These are phyloP conservation scores for Mola mola DNA, from an alignment of 2,113 vertebrate species.

Conservation along the genomic window DNA sequence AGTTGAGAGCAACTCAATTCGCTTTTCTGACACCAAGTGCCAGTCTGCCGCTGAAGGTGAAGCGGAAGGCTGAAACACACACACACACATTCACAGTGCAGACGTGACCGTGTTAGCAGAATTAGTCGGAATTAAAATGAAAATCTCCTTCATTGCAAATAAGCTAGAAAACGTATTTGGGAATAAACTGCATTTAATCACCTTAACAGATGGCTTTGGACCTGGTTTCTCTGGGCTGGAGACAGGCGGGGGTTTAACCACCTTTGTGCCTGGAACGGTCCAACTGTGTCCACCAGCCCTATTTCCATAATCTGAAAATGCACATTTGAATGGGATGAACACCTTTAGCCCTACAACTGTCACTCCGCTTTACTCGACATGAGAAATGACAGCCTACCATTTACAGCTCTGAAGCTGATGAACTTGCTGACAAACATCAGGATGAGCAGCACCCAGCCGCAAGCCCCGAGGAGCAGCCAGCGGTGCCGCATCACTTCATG, in stretches of 20 bases:
- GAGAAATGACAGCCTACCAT: slow-evolving; percentile 79
- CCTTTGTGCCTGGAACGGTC: slow-evolving; percentile 80
- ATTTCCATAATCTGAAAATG: slow-evolving; percentile 83
- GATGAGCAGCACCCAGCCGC: slow-evolving; percentile 97
- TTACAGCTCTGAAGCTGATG: slow-evolving; percentile 89
- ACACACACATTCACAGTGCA: neutral
- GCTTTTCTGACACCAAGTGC: slow-evolving; percentile 80
- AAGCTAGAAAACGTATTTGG: no score
- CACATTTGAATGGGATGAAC: neutral
- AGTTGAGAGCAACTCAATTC: slow-evolving; percentile 84
- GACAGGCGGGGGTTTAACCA: slow-evolving; percentile 59
- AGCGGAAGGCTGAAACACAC: slow-evolving; percentile 79
- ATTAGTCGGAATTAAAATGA: no score
- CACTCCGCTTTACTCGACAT: neutral
- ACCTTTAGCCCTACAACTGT: no score
- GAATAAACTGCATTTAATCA: slow-evolving; percentile 53
- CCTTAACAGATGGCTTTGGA: slow-evolving; percentile 81
- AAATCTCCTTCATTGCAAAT: no score
- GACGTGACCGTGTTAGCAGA: no score
- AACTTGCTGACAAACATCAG: slow-evolving; percentile 96
- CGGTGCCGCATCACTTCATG: slow-evolving; percentile 92
- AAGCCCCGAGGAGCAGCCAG: slow-evolving; percentile 94
- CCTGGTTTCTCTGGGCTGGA: slow-evolving; percentile 69
- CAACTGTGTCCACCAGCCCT: slow-evolving; percentile 79
- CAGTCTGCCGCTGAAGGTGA: slow-evolving; percentile 69